Percentiles rank a stretch among this genome's conserved stretches.
Conservation (phyloP, 2,797 vertebrate genomes). For the Pterois miles region DNA sequence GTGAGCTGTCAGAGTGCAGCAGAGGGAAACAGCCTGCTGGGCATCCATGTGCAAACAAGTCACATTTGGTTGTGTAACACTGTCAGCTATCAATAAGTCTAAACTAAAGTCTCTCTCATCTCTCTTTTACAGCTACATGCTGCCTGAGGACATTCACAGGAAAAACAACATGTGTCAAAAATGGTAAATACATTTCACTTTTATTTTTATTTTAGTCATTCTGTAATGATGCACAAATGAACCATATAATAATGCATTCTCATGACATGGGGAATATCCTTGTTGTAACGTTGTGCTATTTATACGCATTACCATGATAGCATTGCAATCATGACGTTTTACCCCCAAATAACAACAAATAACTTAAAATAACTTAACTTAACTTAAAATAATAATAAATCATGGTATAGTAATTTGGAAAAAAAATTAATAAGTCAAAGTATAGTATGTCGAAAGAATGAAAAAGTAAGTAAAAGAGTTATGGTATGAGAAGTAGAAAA, state of each 20-base stretch:
- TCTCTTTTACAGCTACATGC: background rate
- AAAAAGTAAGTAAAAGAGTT: too few species aligned
- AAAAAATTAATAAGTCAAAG: too few species aligned
- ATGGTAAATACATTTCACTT: background rate
- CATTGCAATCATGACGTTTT: too few species aligned
- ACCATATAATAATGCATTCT: background rate
- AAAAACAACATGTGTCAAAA: background rate
- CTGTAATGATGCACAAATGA: background rate
- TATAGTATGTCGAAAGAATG: too few species aligned
- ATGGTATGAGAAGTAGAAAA: too few species aligned
- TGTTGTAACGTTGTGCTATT: too few species aligned
- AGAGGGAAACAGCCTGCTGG: constrained; percentile 45
- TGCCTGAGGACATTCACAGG: constrained; percentile 6
- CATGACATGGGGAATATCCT: too few species aligned
- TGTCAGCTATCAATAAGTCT: constrained; percentile 38
- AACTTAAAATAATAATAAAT: too few species aligned
- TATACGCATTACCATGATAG: too few species aligned
- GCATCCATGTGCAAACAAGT: constrained; percentile 49
- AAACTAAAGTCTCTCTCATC: constrained; percentile 3
- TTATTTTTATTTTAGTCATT: background rate
- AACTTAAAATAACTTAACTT: too few species aligned
- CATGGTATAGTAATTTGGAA: background rate
- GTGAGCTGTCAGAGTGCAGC: constrained; percentile 42
- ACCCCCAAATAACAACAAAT: too few species aligned
- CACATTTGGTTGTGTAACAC: constrained; percentile 54